A percentile compares a stretch with the other conserved stretches of the same genome.
These are phyloP conservation scores for Peromyscus eremicus DNA, from an alignment of 2,797 vertebrate species.

Conservation along the genomic window DNA sequence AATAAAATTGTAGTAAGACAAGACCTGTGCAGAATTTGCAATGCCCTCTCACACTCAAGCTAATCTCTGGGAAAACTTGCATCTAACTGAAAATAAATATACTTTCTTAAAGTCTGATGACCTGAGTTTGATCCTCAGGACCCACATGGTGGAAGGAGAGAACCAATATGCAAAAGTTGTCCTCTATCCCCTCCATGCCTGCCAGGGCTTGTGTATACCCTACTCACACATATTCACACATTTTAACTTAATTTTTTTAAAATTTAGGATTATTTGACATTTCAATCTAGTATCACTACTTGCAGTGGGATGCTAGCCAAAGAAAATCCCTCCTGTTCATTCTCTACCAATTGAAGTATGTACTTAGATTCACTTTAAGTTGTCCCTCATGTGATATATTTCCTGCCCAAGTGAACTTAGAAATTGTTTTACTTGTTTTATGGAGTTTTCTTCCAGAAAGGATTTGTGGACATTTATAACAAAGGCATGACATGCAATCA, in stretches of 20 bases:
- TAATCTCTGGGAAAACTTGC: background rate
- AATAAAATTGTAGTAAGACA: background rate
- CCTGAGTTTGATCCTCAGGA: background rate
- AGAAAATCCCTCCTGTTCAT: background rate
- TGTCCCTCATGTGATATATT: background rate
- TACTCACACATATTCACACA: too few species aligned
- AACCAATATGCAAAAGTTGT: background rate
- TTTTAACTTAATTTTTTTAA: background rate
- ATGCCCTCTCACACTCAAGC: background rate
- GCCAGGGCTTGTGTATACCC: background rate
- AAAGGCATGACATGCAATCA: background rate
- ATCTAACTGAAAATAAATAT: background rate
- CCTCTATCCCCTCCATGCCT: fast-evolving
- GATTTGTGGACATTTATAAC: background rate
- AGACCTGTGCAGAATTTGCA: background rate
- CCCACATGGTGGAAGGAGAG: background rate
- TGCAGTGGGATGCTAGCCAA: background rate
- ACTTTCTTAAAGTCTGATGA: background rate
- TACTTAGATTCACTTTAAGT: background rate
- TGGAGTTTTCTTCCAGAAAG: background rate
- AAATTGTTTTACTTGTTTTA: background rate
- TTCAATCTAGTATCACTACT: background rate
- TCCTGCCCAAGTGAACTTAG: background rate
- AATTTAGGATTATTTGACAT: background rate
- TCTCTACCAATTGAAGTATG: background rate